Evolutionary conservation across 1,140 invertebrate genomes (phyloP), one percentile per base, ranked within the genome.

Genomic region (Tetramorium parvispinum): DNA sequence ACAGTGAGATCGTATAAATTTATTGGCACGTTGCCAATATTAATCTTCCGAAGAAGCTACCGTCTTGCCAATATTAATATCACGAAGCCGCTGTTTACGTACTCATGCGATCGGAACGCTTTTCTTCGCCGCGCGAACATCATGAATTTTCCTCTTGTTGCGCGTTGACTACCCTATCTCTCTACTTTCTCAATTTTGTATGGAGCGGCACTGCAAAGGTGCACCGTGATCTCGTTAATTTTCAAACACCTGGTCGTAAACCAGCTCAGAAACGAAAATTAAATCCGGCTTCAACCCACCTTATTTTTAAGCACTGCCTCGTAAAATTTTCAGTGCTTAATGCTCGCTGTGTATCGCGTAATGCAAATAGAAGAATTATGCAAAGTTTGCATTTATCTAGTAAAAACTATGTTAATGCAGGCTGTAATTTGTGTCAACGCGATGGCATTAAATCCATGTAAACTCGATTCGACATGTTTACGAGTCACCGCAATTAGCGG

Each of bases 201-300:
- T 81, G 49, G 49, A 24, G 57, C 43, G 27, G 51, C 40, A 24
- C 8, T 21, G 68, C 79, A 49, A 73, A 57, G 53, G 61, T 59
- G 66, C 66, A 46, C 65, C 53, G 53, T 43, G 68, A 83, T 75
- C 68, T 73, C 79, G 79, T 83, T 83, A 83, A 83, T 83, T 75
- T 83, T 83, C 68, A 61, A 83, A 83, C 79, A 75, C 68, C 27
- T 21, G 40, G 79, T 49, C 68, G 79, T 83, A 83, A 83, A 83
- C 53, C 68, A 57, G 53, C 55, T 37, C 53, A 37, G 40, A 46
- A 83, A 73, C 53, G 68, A 83, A 83, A 83, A 83, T 83, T 83
- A 83, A 83, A 83, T 83, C 68, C 68, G 68, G 68, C 51, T 73
- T 81, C 63, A 53, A 18, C 13, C 63, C 18, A 49, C 65, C 37